Percentiles rank a stretch among this genome's conserved stretches.
Conservation (phyloP, 2,888 invertebrate species). For the Caenorhabditis imperialis region DNA sequence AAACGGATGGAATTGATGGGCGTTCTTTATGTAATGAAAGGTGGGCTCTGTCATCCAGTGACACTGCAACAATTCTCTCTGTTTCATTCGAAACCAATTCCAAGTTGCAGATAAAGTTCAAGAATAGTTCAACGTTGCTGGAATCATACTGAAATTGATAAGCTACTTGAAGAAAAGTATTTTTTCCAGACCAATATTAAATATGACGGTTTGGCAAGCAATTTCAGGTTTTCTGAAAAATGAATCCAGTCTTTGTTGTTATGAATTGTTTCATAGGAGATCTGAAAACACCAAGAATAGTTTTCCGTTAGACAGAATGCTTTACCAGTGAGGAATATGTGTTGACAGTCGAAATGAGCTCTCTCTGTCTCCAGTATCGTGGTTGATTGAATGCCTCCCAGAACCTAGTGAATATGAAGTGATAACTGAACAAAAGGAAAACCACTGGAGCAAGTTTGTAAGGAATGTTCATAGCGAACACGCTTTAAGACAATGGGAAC, state of each 20-base stretch:
- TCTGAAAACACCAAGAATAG: too few relatives aligned
- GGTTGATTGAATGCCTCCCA: too few relatives aligned
- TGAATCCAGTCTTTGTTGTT: neutral
- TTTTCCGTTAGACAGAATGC: too few relatives aligned
- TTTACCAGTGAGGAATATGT: too few relatives aligned
- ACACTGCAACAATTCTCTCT: constrained; percentile 1
- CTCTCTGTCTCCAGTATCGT: too few relatives aligned
- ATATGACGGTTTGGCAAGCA: neutral
- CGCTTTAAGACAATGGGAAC: too few relatives aligned
- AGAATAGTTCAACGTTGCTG: neutral
- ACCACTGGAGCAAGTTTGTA: too few relatives aligned
- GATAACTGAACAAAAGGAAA: too few relatives aligned
- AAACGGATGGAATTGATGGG: neutral
- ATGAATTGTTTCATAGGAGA: constrained; percentile 1
- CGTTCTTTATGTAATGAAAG: neutral
- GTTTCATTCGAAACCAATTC: neutral
- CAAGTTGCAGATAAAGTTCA: constrained; percentile 13
- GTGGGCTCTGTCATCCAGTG: neutral
- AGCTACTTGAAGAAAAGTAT: too few relatives aligned
- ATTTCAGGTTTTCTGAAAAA: neutral
- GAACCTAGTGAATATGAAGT: too few relatives aligned
- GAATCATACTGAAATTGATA: constrained; percentile 1
- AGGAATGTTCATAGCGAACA: too few relatives aligned
- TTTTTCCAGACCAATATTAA: neutral
- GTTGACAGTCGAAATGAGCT: too few relatives aligned